Evolutionary conservation across 2,797 vertebrate genomes (phyloP).

Genomic region (Cynodonichthys magdalenae): DNA sequence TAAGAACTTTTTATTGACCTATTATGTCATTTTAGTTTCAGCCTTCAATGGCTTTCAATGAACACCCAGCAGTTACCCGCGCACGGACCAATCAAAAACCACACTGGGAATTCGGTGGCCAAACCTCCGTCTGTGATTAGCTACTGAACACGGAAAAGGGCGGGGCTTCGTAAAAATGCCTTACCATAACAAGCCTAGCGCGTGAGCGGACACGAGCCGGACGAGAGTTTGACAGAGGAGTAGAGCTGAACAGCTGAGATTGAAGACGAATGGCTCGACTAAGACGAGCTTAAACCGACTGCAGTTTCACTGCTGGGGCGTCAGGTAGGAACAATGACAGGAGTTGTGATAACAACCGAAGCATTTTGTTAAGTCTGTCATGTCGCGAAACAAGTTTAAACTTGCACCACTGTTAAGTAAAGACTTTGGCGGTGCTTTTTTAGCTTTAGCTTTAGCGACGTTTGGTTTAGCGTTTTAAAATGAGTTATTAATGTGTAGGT

Average conservation of each 20-base stretch:
- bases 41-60: not conserved
- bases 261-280: constrained; percentile 43
- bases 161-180: constrained; percentile 19
- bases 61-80: not conserved
- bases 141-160: constrained; percentile 20
- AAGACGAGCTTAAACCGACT: not conserved
- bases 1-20: not conserved
- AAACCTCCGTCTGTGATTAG: constrained; percentile 35
- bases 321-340: constrained; percentile 45
- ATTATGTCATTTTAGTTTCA: not conserved
- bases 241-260: not conserved
- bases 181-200: constrained; percentile 64
- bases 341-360: not conserved
- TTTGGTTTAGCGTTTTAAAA: not conserved
- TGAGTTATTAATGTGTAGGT: no score
- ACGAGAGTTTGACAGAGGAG: not conserved
- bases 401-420: no score
- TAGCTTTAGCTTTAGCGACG: no score
- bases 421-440: no score
- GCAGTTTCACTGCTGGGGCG: constrained; percentile 13
- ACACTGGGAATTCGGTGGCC: not conserved
- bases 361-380: not conserved
- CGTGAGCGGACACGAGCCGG: constrained; percentile 37
- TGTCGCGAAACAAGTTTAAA: not conserved
- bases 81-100: constrained; percentile 35